A percentile compares a stretch with the other conserved stretches of the same genome.
Conservation (phyloP, 2,888 invertebrate species). For the Habroteleia sp. region DNA sequence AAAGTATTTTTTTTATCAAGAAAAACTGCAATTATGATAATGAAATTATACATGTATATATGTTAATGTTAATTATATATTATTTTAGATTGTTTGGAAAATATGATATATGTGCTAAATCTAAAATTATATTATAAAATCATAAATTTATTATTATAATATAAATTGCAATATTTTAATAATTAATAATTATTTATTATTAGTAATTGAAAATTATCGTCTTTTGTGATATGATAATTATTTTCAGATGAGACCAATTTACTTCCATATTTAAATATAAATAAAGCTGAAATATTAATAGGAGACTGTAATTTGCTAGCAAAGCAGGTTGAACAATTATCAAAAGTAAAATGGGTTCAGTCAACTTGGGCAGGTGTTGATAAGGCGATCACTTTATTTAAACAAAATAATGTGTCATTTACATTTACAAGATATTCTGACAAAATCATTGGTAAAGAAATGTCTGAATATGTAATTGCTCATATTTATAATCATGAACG, state of each 20-base stretch:
- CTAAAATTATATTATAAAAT: no score
- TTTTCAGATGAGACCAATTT: constrained; percentile 17
- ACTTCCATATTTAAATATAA: constrained; percentile 7
- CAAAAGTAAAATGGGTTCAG: constrained; percentile 81
- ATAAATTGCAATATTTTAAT: no score
- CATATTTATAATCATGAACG: constrained; percentile 82
- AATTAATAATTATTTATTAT: no score
- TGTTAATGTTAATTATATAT: no score
- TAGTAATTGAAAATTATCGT: neutral
- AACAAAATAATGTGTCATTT: constrained; percentile 70
- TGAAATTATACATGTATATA: no score
- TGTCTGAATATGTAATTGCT: constrained; percentile 82
- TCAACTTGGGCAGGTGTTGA: constrained; percentile 82
- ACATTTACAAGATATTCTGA: constrained; percentile 81
- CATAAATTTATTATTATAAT: no score
- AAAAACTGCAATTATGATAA: no score
- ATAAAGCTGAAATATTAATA: constrained; percentile 79
- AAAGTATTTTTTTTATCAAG: no score
- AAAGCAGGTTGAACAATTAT: constrained; percentile 77
- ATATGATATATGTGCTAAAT: no score
- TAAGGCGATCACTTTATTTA: constrained; percentile 69
- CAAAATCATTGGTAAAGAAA: constrained; percentile 80
- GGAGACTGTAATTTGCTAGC: constrained; percentile 80
- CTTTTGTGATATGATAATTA: constrained; percentile 3
- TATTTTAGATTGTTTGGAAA: no score